Conservation (phyloP, 2,113 vertebrate genomes). For the Protomyctophum bolini region DNA sequence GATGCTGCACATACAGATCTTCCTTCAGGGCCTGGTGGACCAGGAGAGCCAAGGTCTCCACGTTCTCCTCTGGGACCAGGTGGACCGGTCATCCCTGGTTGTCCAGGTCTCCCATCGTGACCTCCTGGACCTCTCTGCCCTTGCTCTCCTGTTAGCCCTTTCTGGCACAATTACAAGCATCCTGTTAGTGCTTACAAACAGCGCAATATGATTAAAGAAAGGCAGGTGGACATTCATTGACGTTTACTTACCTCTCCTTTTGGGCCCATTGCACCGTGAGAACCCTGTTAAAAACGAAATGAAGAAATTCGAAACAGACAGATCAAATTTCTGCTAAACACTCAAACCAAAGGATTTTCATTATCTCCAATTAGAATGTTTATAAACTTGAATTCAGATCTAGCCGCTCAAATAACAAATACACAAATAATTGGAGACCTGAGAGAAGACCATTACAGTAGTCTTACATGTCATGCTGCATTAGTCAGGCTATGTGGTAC, state of each 20-base stretch:
- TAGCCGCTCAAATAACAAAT: no score
- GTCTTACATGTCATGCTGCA: no score
- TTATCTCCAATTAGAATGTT: no score
- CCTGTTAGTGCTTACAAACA: slow-evolving; percentile 37
- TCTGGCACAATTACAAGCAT: slow-evolving; percentile 79
- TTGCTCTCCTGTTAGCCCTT: slow-evolving; percentile 89
- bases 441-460: no score
- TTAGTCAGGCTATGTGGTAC: no score
- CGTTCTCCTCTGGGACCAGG: slow-evolving; percentile 81
- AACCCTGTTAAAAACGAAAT: slow-evolving; percentile 80
- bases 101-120: slow-evolving; percentile 85
- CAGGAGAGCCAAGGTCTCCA: slow-evolving; percentile 82
- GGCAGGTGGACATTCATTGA: neutral
- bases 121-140: slow-evolving; percentile 84
- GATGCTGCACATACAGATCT: slow-evolving; percentile 83
- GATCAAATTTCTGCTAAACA: neutral
- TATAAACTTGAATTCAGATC: no score
- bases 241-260: slow-evolving; percentile 88
- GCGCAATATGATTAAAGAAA: neutral
- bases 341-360: no score
- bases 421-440: no score
- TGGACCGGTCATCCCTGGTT: slow-evolving; percentile 81
- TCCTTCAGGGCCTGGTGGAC: slow-evolving; percentile 87
- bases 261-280: slow-evolving; percentile 79
- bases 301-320: slow-evolving; percentile 17